Base-by-base conservation (phyloP, 2,797 vertebrate species). In the Pseudochirops cupreus region DNA sequence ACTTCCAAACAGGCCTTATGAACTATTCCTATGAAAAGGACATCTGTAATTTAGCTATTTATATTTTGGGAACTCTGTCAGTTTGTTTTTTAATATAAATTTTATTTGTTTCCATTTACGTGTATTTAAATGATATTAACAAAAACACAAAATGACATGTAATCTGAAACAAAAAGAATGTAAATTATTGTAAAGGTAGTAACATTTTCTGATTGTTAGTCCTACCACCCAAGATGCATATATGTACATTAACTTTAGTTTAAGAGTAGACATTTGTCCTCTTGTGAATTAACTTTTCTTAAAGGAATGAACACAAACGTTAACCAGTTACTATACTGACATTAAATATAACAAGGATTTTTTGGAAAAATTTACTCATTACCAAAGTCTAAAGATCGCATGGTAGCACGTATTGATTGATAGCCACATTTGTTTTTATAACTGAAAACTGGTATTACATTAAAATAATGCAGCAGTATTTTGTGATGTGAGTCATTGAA, bases 381-480 rank as follows among this genome's bases (percentile, higher is more conserved):
- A 82, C 90, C 26, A 89, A 94, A 93, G 59, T 12, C 24, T 39
- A 95, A 55, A 39, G 26, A 58, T 14, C 92, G 13, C 39, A 94
- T 12, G 9, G 74, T 87, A 50, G 74, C 21, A 50, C 3, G 39
- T 87, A 50, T 26, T 87, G n/a, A 82, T 82, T 9, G n/a, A 82
- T 46, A 39, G 9, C 28, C 67, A 92, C 18, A 91, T 29, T 50
- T 58, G 2, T 94, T 94, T 74, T 95, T 94, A 59, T 94, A 95
- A 92, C 4, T 91, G 56, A 92, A 95, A 95, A 56, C 50, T 87
- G n/a, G 67, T 39, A 2, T 74, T 39, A 21, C n/a, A 46, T 82
- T 82, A 82, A 82, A 82, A 82, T 82, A 46, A 74, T 74, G 67
- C 18, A 39, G 18, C 39, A 46, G 21, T 82, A 82, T 82, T 82